Base-by-base conservation (phyloP, 2,113 vertebrate species). In the Hiodon tergisus region DNA sequence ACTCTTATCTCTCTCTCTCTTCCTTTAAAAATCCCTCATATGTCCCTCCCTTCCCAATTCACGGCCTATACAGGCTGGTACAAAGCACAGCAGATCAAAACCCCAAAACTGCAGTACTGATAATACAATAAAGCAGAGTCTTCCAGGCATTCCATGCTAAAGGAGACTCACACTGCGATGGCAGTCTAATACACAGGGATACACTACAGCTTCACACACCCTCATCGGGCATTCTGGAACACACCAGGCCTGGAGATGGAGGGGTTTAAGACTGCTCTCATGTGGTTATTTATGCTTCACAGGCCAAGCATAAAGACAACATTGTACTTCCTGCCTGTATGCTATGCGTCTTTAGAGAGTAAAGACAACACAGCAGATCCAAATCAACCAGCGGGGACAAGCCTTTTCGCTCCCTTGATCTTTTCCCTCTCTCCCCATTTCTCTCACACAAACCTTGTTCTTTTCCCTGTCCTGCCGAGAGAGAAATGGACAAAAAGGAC, bases 401-500 rank as follows among this genome's bases (percentile, higher is more conserved):
- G 50, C n/a, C 13, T 9, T 54, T 5, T 54, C 4, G 52, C 13
- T 52, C 5, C 13, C 13, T n/a, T 55, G 1, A 17, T 55, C 51
- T 47, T 16, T 8, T 57, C 62, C 7, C 10, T 17, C 71, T 16
- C 14, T 6, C 50, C 7, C 69, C 6, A 8, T n/a, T 48, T 72
- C 51, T 71, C 61, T 51, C 47, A 63, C n/a, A 53, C 52, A 53
- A 1, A 52, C 83, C 83, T 51, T 52, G 46, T 71, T 81, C 7
- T 3, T 70, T 6, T 53, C 60, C 5, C 13, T 55, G 10, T 47
- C 72, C 78, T 84, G 74, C 72, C 73, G 51, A 83, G 81, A 79
- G 79, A 75, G 79, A 82, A 81, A 55, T 68, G 84, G 82, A 84
- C 83, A 81, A 85, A 83, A 70, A 78, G 84, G 81, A 81, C 84